Base-by-base conservation (phyloP, 2,888 invertebrate species). In the Aphidoletes aphidimyza region DNA sequence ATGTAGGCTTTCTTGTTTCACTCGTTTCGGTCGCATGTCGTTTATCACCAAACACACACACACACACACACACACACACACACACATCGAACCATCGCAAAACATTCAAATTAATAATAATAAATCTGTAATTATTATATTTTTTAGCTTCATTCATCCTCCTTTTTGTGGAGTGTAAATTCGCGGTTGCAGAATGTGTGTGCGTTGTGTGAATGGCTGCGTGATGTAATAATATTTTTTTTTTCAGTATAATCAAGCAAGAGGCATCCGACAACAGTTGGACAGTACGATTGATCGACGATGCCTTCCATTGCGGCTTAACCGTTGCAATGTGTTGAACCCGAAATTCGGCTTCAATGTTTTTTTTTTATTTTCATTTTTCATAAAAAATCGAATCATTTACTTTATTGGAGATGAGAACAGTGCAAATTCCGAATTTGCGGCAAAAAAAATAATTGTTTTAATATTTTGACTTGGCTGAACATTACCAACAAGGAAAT, bases 61-160 rank as follows among this genome's bases (percentile, higher is more conserved):
- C 30, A n/a, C n/a, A n/a, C n/a, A n/a, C n/a, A n/a, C n/a, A n/a
- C n/a, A n/a, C n/a, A n/a, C n/a, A n/a, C n/a, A n/a, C n/a, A n/a
- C n/a, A n/a, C n/a, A n/a, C n/a, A n/a, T n/a, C n/a, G n/a, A n/a
- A n/a, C n/a, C n/a, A n/a, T n/a, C n/a, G n/a, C n/a, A n/a, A 69
- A 69, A 69, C 69, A 69, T 69, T 69, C 69, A 69, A 69, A 69
- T 69, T 69, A 69, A 69, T 69, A 69, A 69, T 69, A 69, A 69
- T 69, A 69, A 69, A 69, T 69, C 69, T 30, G 69, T 69, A 69
- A 69, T 69, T 69, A 69, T 69, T 69, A 69, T 69, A 69, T 69
- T 22, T 54, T 54, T 69, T 14, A 30, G 69, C 34, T 69, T 69
- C 69, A 69, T 69, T 26, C 69, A 69, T 69, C 69, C 34, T 47